These are phyloP conservation scores for Palloptera scutellata DNA, from an alignment of 2,888 invertebrate species.

Conservation along the genomic window DNA sequence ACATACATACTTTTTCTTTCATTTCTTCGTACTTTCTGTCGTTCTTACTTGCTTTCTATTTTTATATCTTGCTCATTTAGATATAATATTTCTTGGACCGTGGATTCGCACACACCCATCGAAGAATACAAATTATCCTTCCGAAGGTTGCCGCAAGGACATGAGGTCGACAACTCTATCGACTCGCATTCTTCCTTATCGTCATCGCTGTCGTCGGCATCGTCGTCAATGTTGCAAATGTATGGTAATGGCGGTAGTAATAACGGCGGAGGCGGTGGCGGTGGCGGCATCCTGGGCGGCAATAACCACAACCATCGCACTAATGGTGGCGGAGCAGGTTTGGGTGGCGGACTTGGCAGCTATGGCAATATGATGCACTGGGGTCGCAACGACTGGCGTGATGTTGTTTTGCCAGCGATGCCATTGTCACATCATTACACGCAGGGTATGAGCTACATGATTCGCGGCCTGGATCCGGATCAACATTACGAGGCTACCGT, in stretches of 20 bases:
- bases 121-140: constrained; percentile 74
- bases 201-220: constrained; percentile 61
- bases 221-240: constrained; percentile 55
- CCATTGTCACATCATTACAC: constrained; percentile 67
- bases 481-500: constrained; percentile 74
- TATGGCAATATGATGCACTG: constrained; percentile 61
- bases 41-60: constrained; percentile 13
- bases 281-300: constrained; percentile 40
- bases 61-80: constrained; percentile 51
- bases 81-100: constrained; percentile 75
- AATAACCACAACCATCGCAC: constrained; percentile 59
- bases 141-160: constrained; percentile 70
- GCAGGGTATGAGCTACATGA: constrained; percentile 73
- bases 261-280: constrained; percentile 31
- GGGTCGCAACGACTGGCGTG: constrained; percentile 68
- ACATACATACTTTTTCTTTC: constrained; percentile 32
- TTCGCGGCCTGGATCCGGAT: constrained; percentile 72
- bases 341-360: constrained; percentile 51
- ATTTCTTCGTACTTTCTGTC: constrained; percentile 22
- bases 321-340: constrained; percentile 40
- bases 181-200: constrained; percentile 58
- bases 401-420: constrained; percentile 69
- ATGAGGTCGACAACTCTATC: constrained; percentile 64
- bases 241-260: constrained; percentile 46
- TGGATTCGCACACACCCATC: constrained; percentile 73